A percentile compares a stretch with the other conserved stretches of the same genome.
These are phyloP conservation scores for Cossypha caffra DNA, from an alignment of 2,797 vertebrate genomes.

Conservation along the genomic window DNA sequence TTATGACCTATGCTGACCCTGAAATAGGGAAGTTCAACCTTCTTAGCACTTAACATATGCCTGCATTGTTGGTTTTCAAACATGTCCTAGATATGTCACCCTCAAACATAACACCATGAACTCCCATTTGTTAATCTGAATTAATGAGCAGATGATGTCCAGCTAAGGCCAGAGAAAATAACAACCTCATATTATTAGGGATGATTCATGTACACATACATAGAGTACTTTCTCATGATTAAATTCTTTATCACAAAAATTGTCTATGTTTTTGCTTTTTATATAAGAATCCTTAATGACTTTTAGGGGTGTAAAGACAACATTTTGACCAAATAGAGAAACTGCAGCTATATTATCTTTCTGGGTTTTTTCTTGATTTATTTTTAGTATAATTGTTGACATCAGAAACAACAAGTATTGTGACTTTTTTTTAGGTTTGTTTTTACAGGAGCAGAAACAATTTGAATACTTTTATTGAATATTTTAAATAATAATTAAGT, in stretches of 20 bases:
- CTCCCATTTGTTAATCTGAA: slow-evolving; percentile 48
- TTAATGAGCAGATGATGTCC: slow-evolving; percentile 53
- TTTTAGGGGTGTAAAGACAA: not conserved
- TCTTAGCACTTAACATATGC: slow-evolving; percentile 8
- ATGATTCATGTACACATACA: not conserved
- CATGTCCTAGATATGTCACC: slow-evolving; percentile 54
- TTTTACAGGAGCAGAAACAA: not conserved
- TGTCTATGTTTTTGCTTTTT: not conserved
- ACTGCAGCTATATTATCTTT: fast-evolving
- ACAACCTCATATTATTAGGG: not conserved
- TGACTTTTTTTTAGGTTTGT: not conserved
- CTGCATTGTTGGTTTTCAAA: slow-evolving; percentile 3
- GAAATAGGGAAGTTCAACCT: not conserved
- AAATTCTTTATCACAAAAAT: not conserved
- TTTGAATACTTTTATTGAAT: not conserved
- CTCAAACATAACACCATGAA: not conserved
- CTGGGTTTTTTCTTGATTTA: fast-evolving
- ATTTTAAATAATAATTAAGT: not conserved
- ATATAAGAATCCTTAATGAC: not conserved
- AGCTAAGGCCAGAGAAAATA: not conserved
- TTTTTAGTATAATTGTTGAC: not conserved
- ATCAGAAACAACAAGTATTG: not conserved
- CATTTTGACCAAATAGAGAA: not conserved
- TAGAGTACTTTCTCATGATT: not conserved
- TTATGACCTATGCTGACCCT: not conserved